Conservation (phyloP, 2,888 invertebrate species). For the Erannis defoliaria region DNA sequence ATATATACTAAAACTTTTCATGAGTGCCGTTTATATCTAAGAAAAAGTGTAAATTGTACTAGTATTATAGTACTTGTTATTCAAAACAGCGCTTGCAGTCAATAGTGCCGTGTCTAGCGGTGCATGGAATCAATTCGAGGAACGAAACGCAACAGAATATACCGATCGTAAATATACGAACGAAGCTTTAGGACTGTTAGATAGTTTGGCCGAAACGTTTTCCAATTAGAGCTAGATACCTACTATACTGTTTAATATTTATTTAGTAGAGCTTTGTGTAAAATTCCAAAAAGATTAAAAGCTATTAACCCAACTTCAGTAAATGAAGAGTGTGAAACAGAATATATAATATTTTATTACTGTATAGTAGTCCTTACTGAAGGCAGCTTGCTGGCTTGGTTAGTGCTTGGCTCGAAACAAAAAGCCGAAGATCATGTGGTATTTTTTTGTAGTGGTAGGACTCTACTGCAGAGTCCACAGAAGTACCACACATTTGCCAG, state of each 20-base stretch:
- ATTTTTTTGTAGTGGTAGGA: too few relatives aligned
- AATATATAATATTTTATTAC: too few relatives aligned
- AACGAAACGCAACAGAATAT: slow-evolving; percentile 21
- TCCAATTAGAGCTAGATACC: slow-evolving; percentile 14
- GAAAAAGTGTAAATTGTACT: background rate
- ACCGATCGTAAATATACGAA: slow-evolving; percentile 24
- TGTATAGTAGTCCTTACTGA: too few relatives aligned
- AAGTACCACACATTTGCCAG: too few relatives aligned
- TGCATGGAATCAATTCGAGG: slow-evolving; percentile 29
- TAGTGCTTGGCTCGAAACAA: too few relatives aligned
- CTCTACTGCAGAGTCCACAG: too few relatives aligned
- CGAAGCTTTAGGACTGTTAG: slow-evolving; percentile 20
- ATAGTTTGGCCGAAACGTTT: slow-evolving; percentile 20
- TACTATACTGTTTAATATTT: background rate
- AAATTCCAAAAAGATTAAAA: too few relatives aligned
- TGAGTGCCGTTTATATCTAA: background rate
- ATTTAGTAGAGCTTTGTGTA: too few relatives aligned
- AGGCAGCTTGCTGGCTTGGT: too few relatives aligned
- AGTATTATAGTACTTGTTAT: slow-evolving; percentile 2
- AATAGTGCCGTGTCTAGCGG: slow-evolving; percentile 11
- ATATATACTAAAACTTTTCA: background rate
- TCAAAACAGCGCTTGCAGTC: slow-evolving; percentile 7
- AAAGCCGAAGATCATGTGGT: too few relatives aligned
- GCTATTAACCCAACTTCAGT: too few relatives aligned
- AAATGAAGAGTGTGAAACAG: too few relatives aligned